Base-by-base conservation (phyloP, 2,113 vertebrate genomes). In the Daphoenositta chrysoptera region DNA sequence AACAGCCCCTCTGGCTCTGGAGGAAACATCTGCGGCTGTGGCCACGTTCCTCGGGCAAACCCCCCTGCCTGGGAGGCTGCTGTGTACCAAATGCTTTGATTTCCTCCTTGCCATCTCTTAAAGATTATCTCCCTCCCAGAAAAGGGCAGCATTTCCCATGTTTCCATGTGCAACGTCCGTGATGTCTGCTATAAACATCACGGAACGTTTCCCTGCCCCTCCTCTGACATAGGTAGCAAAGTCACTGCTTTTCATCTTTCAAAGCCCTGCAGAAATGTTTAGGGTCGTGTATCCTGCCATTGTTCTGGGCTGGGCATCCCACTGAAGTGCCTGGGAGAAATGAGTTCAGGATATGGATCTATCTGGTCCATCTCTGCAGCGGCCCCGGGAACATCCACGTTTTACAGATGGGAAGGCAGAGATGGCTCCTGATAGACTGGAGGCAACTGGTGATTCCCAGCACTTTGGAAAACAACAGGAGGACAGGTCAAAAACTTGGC, bases 231-330 rank as follows among this genome's bases (percentile, higher is more conserved):
- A 76, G 94, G 97, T 95, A 91, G 26, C 78, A 14, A 60, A 91
- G 15, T 5, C 54, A 19, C 48, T 1, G 56, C 95, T 88, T 88
- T 95, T 96, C 84, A 93, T 92, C 94, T 94, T 96, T 83, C 50
- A 66, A 82, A 80, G 86, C 53, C 4, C 84, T 72, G 90, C 75
- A 92, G 86, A 81, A 90, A 87, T 91, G 91, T 94, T 91, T 83
- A 92, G 81, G 94, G 92, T 90, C 72, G 5, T 90, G 88, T 96
- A 97, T 97, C 96, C 96, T 97, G 96, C 80, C 94, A 97, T 97
- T 97, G 96, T 97, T 94, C 94, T 95, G 80, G 76, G 76, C 93
- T 95, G 96, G 94, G 89, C 96, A 97, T 96, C 96, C 77, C 88
- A 94, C 92, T 92, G 94, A 92, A 96, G 83, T 76, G 92, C 40